A percentile compares a stretch with the other conserved stretches of the same genome.
phyloP scores from a whole-genome alignment of 2,113 vertebrate species.

The Etia nguti region DNA sequence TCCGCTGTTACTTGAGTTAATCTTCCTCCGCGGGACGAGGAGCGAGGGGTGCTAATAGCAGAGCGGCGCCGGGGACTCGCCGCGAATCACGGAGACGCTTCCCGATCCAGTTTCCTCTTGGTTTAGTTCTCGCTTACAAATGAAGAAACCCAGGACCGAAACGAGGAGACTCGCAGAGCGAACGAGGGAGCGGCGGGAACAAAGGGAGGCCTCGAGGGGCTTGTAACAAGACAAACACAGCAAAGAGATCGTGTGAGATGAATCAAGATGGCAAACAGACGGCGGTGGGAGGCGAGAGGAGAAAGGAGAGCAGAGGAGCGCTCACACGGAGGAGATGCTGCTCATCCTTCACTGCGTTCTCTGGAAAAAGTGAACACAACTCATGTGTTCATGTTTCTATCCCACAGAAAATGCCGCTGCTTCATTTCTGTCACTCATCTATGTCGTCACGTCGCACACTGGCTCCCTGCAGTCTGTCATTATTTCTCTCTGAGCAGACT shows the following conservation, averaged over 20 bases:
- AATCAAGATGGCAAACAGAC: slow-evolving; percentile 3
- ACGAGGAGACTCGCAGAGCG: not conserved
- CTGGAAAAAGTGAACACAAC: not conserved
- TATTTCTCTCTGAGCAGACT: not conserved
- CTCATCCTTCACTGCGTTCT: not conserved
- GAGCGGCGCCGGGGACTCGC: not conserved
- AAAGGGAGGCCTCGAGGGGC: not conserved
- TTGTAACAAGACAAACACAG: slow-evolving; percentile 2
- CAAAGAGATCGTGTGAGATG: not conserved
- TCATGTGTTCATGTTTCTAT: not conserved
- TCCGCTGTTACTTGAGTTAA: not conserved
- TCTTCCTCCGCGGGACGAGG: not conserved
- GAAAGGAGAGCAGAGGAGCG: not conserved
- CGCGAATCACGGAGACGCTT: not conserved
- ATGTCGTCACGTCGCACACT: accelerated
- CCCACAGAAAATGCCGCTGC: not conserved
- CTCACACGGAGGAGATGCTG: not conserved
- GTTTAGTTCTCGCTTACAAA: not conserved
- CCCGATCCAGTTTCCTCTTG: not conserved
- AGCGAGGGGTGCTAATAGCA: not conserved
- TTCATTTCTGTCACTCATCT: not conserved
- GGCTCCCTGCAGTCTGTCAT: not conserved
- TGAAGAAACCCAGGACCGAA: not conserved
- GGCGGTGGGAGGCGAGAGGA: not conserved
- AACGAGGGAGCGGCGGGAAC: not conserved